A percentile compares a stretch with the other conserved stretches of the same genome.
Conservation (phyloP, 2,113 vertebrate genomes). For the Bambusicola thoracicus region DNA sequence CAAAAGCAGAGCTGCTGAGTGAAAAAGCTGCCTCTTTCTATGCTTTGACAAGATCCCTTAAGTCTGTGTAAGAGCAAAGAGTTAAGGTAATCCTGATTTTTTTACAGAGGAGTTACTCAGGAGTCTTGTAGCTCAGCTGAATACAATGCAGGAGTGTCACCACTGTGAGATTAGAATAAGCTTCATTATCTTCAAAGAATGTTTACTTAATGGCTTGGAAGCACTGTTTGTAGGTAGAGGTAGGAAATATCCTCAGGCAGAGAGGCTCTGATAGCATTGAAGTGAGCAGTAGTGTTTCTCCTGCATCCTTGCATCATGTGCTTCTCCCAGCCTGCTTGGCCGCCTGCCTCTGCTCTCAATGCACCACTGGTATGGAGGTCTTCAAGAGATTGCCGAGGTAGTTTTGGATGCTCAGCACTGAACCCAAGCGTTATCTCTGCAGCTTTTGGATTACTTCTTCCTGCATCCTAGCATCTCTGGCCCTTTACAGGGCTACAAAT, state of each 20-base stretch:
- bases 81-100: neutral
- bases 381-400: neutral
- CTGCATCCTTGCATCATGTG: neutral
- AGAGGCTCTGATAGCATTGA: neutral
- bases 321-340: neutral
- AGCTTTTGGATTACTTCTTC: neutral
- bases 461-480: neutral
- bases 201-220: constrained; percentile 39
- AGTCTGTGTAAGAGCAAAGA: neutral
- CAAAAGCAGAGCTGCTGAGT: neutral
- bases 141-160: constrained; percentile 31
- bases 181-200: constrained; percentile 62
- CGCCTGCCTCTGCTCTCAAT: constrained; percentile 5
- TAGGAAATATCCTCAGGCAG: constrained; percentile 43
- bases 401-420: neutral
- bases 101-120: neutral
- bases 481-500: no score
- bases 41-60: neutral
- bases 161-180: constrained; percentile 46
- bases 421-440: neutral
- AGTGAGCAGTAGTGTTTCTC: neutral
- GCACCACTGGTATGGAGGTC: rapidly evolving
- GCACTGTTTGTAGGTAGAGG: constrained; percentile 31
- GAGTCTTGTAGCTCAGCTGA: constrained; percentile 27
- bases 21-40: neutral